Evolutionary conservation across 2,888 invertebrate species (phyloP).

Genomic region (Drosophila affinis): DNA sequence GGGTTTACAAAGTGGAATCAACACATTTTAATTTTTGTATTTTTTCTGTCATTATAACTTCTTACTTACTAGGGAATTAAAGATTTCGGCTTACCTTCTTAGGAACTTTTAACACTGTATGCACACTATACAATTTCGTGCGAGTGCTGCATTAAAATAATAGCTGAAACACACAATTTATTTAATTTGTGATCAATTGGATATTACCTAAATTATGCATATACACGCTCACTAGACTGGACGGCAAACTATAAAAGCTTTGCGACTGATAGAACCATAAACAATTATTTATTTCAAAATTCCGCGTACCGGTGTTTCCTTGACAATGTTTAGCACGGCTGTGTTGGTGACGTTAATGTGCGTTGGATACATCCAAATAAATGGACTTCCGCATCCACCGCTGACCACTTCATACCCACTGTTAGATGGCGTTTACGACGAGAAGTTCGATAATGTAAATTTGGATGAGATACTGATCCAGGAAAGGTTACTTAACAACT

Average conservation of each 20-base stretch:
- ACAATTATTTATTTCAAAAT: constrained; percentile 14
- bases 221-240: constrained; percentile 24
- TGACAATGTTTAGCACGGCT: constrained; percentile 3
- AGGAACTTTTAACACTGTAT: not conserved
- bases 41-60: too few species aligned
- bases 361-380: not conserved
- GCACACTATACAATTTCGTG: not conserved
- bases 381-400: constrained; percentile 64
- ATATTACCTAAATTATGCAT: constrained; percentile 17
- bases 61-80: too few species aligned
- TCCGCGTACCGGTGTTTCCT: constrained; percentile 8
- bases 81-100: too few species aligned
- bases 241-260: constrained; percentile 23
- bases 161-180: constrained; percentile 28
- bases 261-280: constrained; percentile 3
- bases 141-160: not conserved
- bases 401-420: constrained; percentile 56
- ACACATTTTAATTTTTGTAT: too few species aligned
- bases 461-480: constrained; percentile 87
- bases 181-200: constrained; percentile 38
- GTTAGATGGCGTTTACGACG: constrained; percentile 84
- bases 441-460: constrained; percentile 89
- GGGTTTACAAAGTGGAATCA: too few species aligned
- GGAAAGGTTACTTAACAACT: constrained; percentile 87
- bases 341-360: constrained; percentile 16